phyloP scores from a whole-genome alignment of 2,113 vertebrate genomes.

The Galemys pyrenaicus region DNA sequence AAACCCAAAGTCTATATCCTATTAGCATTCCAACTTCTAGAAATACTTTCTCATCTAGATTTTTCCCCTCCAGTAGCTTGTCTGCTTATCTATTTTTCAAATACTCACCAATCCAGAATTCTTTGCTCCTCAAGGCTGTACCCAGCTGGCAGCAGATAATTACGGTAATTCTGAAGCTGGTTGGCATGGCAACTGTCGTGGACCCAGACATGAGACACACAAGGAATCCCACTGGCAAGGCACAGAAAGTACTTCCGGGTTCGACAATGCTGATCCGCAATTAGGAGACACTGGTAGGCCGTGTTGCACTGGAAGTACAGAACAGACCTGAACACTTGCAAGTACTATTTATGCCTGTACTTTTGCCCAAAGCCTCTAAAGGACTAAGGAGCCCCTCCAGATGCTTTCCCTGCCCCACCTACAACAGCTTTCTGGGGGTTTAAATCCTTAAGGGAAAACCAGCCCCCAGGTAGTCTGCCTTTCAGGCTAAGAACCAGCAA shows the following conservation, averaged over 20 bases:
- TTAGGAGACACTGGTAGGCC: conserved; percentile 95
- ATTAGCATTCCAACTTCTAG: neutral
- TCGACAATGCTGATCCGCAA: conserved; percentile 96
- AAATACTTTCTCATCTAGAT: neutral
- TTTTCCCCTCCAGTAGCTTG: neutral
- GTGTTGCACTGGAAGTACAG: conserved; percentile 90
- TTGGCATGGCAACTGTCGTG: conserved; percentile 96
- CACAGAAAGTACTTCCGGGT: conserved; percentile 96
- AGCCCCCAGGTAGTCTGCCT: neutral
- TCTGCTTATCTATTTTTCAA: neutral
- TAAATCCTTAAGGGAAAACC: neutral
- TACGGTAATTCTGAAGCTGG: conserved; percentile 95
- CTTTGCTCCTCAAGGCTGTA: conserved; percentile 90
- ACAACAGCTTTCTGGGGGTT: neutral
- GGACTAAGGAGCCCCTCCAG: neutral
- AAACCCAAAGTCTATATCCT: conserved; percentile 1
- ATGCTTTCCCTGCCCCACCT: neutral
- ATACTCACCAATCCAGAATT: conserved; percentile 93
- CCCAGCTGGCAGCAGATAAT: conserved; percentile 96
- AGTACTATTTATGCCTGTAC: neutral
- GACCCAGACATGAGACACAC: conserved; percentile 97
- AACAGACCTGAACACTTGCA: neutral
- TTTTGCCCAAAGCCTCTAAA: neutral
- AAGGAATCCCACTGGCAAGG: conserved; percentile 95
- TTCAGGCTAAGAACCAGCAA: neutral